Base-by-base conservation (phyloP, 1,140 invertebrate species). In the Latrodectus geometricus region DNA sequence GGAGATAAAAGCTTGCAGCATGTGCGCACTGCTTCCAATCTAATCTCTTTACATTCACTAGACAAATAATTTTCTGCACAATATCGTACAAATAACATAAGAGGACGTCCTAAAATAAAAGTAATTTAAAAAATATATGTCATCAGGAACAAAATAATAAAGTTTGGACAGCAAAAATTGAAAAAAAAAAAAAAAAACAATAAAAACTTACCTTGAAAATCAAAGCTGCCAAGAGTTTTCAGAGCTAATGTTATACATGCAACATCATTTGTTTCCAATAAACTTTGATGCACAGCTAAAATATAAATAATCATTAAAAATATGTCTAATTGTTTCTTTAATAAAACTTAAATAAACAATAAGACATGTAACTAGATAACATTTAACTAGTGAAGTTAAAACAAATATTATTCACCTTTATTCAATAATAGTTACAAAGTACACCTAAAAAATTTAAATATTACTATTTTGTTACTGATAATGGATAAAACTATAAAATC, bases 21-120 rank as follows among this genome's bases (percentile, higher is more conserved):
- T 0, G 97, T 99, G 90, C 95, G 94, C 0, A 99, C 98, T 21
- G 98, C 96, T 92, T 99, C 97, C 72, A 99, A 91, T 21, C 98
- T 93, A 0, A 99, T 95, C 90, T 98, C 97, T 89, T 95, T 95
- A 89, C 97, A 94, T 89, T 99, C 97, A 90, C 95, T 96, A 9
- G 94, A 95, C n/a, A 99, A 92, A 90, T 97, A 98, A 90, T 96
- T 94, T 89, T 98, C 97, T 3, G 97, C 96, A 91, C 97, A 98
- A 76, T 97, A 93, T 81, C 95, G 93, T 0, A 99, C 96, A 93
- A 99, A 98, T 89, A 97, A 96, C 54, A 98, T 93, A 88, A 98
- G 92, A 66, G 96, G 96, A 90, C 98, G 96, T 7, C 96, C 96
- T 94, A 89, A 12, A 49, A 68, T 69, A 79, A 48, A 80, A 15